Base-by-base conservation (phyloP, 1,140 invertebrate genomes). In the Thaumetopoea pityocampa region DNA sequence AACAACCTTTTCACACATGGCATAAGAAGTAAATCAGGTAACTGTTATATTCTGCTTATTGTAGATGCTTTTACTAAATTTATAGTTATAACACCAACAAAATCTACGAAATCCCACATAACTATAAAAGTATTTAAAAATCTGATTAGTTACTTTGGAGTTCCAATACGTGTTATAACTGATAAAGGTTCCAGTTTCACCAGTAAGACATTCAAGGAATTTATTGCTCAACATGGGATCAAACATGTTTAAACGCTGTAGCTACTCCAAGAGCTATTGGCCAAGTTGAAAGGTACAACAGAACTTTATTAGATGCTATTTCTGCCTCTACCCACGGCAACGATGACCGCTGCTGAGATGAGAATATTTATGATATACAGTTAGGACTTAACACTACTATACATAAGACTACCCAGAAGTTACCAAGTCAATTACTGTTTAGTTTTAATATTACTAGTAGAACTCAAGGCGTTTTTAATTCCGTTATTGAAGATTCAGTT, bases 1-100 rank as follows among this genome's bases (percentile, higher is more conserved):
- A 38, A n/a, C 24, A 50, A 4, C 66, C 70, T 8, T 60, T 74
- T 30, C 57, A 72, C 26, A 72, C 74, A 0, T 3, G 74, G 58
- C 41, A 33, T 59, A 10, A 65, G 49, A 12, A 62, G 46, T 17
- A 56, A 51, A 29, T 44, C 16, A 4, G 48, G 48, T 4, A 57
- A 60, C 12, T 41, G 20, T n/a, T 60, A 55, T 42, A 11, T 66
- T 14, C 24, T 66, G 3, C 46, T 59, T 3, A 36, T 66, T 1
- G 26, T 65, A 1, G 57, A 65, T 17, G 42, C 32, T 1, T 65
- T 60, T 32, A 56, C 61, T 0, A 65, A 65, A 40, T 65, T 34
- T 20, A 12, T 57, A 1, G 48, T 19, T 34, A 28, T 59, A 27
- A 47, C 12, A 4, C 28, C 63, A 3, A 55, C 59, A 0, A 50